These are phyloP conservation scores for Bathynomus jamesi DNA, from an alignment of 1,140 invertebrate species.

Conservation along the genomic window DNA sequence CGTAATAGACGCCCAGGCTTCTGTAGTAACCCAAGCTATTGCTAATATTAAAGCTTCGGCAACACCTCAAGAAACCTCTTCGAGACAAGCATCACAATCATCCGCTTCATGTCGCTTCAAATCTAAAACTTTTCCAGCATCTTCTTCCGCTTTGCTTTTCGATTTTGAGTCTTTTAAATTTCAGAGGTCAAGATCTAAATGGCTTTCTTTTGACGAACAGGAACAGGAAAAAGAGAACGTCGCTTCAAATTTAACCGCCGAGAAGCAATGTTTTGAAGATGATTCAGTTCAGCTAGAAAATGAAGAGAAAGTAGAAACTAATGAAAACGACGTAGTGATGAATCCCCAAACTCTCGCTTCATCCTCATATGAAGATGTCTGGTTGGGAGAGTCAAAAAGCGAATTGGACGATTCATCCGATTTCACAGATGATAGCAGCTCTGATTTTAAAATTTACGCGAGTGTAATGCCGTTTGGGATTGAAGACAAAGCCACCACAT, in stretches of 20 bases:
- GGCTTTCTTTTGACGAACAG: not conserved
- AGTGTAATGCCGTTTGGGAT: conserved; percentile 32
- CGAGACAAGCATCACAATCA: too few species aligned
- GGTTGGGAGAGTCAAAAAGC: not conserved
- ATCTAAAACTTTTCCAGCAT: not conserved
- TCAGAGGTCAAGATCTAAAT: not conserved
- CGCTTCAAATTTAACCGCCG: too few species aligned
- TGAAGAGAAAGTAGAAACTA: not conserved
- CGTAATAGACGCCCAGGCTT: too few species aligned
- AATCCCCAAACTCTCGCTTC: too few species aligned
- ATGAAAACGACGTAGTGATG: not conserved
- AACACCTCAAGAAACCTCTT: too few species aligned
- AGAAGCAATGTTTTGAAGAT: conserved; percentile 23
- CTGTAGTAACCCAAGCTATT: too few species aligned
- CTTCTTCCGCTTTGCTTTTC: not conserved
- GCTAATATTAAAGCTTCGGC: too few species aligned
- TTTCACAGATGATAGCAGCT: not conserved
- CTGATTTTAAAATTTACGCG: conserved; percentile 34
- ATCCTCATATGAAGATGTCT: not conserved
- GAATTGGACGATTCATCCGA: not conserved
- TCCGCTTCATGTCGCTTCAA: too few species aligned
- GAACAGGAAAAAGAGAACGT: not conserved
- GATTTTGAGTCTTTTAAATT: not conserved
- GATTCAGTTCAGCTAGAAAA: not conserved
- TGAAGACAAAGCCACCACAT: not conserved